Evolutionary conservation across 2,113 vertebrate species (phyloP).

Genomic region (Ophthalmolycus amberensis): DNA sequence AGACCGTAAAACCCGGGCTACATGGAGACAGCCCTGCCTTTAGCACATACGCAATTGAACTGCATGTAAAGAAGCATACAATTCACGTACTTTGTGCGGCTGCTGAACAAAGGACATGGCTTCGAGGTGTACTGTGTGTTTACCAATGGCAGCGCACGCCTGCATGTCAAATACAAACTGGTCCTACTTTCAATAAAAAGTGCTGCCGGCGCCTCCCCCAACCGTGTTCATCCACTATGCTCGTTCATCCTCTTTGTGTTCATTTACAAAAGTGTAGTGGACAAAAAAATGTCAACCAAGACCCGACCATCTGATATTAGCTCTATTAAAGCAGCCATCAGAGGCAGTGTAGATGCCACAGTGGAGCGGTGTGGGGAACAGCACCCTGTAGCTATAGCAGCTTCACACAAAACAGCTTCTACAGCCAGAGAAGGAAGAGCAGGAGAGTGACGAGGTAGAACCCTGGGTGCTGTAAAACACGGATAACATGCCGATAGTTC

Average conservation of each 20-base stretch:
- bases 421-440: background rate
- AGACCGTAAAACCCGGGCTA: background rate
- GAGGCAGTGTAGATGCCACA: background rate
- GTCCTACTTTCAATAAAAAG: constrained; percentile 36
- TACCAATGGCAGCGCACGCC: constrained; percentile 73
- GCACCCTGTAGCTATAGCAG: background rate
- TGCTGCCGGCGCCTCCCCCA: background rate
- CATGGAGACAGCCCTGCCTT: constrained; percentile 27
- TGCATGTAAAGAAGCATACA: background rate
- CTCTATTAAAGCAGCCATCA: no score
- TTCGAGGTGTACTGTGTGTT: constrained; percentile 59
- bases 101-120: constrained; percentile 18
- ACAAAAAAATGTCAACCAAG: no score
- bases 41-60: constrained; percentile 11
- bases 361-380: background rate
- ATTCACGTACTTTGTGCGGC: background rate
- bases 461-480: background rate
- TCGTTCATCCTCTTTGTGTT: background rate
- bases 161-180: constrained; percentile 74
- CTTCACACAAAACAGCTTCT: background rate
- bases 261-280: background rate
- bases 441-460: background rate
- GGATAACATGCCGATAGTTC: background rate
- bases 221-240: background rate
- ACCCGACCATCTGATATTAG: no score